Percentiles rank a stretch among this genome's conserved stretches.
phyloP scores from a whole-genome alignment of 2,113 vertebrate species.

The Psammodynastes pulverulentus region DNA sequence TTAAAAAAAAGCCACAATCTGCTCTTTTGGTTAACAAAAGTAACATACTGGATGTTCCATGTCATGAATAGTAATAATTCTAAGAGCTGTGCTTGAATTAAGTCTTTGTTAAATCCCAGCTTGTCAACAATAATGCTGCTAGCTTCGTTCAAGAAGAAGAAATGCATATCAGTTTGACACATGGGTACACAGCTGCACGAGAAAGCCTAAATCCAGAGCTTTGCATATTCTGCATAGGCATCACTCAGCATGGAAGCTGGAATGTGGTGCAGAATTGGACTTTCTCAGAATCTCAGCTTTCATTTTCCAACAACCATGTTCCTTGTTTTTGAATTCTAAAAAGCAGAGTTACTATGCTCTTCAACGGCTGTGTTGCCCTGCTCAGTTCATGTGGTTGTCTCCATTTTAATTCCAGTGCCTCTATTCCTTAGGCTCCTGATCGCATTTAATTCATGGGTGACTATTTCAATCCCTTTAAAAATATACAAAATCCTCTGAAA shows the following conservation, averaged over 20 bases:
- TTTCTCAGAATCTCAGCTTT: constrained; percentile 33
- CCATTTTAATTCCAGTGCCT: neutral
- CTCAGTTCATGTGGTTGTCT: neutral
- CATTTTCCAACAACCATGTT: neutral
- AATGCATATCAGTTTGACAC: constrained; percentile 15
- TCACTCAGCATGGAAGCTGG: constrained; percentile 25
- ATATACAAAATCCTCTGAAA: neutral
- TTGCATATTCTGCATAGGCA: constrained; percentile 18
- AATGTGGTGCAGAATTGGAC: constrained; percentile 15
- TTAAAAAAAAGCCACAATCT: neutral
- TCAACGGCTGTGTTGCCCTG: neutral
- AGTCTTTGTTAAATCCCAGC: constrained; percentile 8
- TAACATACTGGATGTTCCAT: neutral
- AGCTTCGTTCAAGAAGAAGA: neutral
- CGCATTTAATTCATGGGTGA: neutral
- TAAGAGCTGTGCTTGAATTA: constrained; percentile 1
- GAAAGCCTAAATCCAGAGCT: constrained; percentile 19
- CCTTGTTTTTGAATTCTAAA: neutral
- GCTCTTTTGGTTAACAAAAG: neutral
- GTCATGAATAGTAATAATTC: neutral
- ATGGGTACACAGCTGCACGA: constrained; percentile 19
- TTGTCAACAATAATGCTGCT: neutral
- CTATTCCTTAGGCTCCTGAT: neutral
- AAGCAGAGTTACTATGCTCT: neutral
- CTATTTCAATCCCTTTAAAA: neutral